These are phyloP conservation scores for Ophthalmolycus amberensis DNA, from an alignment of 2,113 vertebrate genomes.

Conservation along the genomic window DNA sequence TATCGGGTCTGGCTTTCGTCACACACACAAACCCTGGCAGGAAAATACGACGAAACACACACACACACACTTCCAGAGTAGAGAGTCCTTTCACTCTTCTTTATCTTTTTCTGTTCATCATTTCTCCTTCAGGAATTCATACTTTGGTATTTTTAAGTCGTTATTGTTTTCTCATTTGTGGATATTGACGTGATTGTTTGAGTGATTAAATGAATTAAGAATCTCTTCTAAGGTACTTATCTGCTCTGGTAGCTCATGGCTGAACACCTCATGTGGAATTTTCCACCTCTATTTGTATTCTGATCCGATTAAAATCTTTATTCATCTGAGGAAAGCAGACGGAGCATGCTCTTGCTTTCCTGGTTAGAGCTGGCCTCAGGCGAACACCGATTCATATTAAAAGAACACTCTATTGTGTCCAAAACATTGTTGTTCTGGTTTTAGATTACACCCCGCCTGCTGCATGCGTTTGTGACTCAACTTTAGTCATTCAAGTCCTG, in stretches of 20 bases:
- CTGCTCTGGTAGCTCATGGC: not conserved
- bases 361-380: not conserved
- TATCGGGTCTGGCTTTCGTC: constrained; percentile 68
- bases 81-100: not conserved
- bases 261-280: not conserved
- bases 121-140: not conserved
- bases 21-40: constrained; percentile 27
- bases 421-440: constrained; percentile 36
- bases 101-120: not conserved
- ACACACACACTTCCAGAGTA: constrained; percentile 13
- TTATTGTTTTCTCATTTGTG: not conserved
- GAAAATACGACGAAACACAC: constrained; percentile 29
- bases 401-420: constrained; percentile 4
- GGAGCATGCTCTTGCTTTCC: not conserved
- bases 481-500: not conserved
- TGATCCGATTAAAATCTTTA: not conserved
- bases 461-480: not conserved
- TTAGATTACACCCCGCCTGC: not conserved
- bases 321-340: not conserved
- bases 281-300: not conserved
- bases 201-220: not conserved
- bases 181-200: not conserved
- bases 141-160: not conserved
- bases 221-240: not conserved
- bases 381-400: not conserved